Base-by-base conservation (phyloP, 2,113 vertebrate species). In the Crotalus viridis region DNA sequence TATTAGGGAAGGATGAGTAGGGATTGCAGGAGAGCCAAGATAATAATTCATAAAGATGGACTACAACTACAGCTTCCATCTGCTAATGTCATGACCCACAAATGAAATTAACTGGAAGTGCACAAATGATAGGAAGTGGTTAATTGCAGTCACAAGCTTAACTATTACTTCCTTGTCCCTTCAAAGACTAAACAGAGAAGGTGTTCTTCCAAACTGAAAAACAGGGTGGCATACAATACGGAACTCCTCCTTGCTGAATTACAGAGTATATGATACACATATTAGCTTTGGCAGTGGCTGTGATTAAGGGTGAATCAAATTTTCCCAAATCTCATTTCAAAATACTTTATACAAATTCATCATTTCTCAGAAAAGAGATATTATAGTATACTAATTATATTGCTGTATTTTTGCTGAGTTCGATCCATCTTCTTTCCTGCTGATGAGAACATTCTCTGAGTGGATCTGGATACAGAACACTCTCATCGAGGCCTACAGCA, bases 31-130 rank as follows among this genome's bases (percentile, higher is more conserved):
- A 0, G 26, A 89, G 90, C 55, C 81, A 64, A 81, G 90, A 57
- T 81, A 93, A 88, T 87, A 89, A 93, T 33, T 0, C 87, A 95
- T 33, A 81, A 92, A 33, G 87, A 96, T 1, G 89, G 59, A 85
- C 92, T 92, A 86, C 48, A 95, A 91, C 85, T 94, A 91, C 61
- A 92, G 93, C 88, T 74, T 95, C 94, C 88, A 92, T 96, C 94
- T 97, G 96, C 87, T 93, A 61, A 87, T 94, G 93, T 93, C 51
- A 26, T 57, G 92, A 94, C 22, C 74, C 93, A 33, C 86, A 94
- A 95, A 92, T 86, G 74, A 95, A 96, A 43, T 10, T 28, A 87
- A 93, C 96, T 90, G 93, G 93, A 94, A 95, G 95, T 93, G 91
- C 93, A 92, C 94, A 96, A 96, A 89, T 94, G 87, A 48, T 21